A percentile compares a stretch with the other conserved stretches of the same genome.
Evolutionary conservation across 2,888 invertebrate species (phyloP).

Genomic region (Desoria tigrina): DNA sequence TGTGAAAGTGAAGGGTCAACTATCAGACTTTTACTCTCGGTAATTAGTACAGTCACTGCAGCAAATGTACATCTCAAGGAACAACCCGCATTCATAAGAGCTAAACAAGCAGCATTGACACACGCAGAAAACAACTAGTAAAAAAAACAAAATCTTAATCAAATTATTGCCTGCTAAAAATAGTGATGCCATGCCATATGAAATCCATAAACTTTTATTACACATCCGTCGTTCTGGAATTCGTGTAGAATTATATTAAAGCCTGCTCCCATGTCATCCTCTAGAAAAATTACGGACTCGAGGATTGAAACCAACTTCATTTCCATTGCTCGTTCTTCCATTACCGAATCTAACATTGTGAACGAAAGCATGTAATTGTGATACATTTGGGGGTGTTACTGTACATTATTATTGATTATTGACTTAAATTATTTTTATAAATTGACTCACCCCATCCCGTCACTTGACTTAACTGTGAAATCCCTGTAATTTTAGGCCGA

Average conservation of each 20-base stretch:
- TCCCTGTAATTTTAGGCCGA: slow-evolving; percentile 48
- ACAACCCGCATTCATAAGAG: slow-evolving; percentile 44
- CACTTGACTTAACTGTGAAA: slow-evolving; percentile 27
- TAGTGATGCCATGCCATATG: slow-evolving; percentile 2
- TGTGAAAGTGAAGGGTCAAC: slow-evolving; percentile 44
- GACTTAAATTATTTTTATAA: too few species aligned
- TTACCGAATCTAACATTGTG: slow-evolving; percentile 19
- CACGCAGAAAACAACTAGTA: slow-evolving; percentile 32
- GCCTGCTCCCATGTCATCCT: slow-evolving; percentile 46
- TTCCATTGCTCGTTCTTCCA: slow-evolving; percentile 45
- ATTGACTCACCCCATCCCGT: slow-evolving; percentile 22
- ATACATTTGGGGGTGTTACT: background rate
- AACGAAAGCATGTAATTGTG: too few species aligned
- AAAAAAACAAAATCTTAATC: slow-evolving; percentile 19
- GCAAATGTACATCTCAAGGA: slow-evolving; percentile 40
- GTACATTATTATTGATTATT: slow-evolving; percentile 1
- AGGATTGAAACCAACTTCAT: slow-evolving; percentile 39
- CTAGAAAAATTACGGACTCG: slow-evolving; percentile 42
- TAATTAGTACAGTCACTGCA: slow-evolving; percentile 35
- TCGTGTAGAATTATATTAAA: slow-evolving; percentile 50
- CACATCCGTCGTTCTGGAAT: slow-evolving; percentile 48
- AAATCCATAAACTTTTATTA: slow-evolving; percentile 24
- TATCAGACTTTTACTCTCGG: slow-evolving; percentile 29
- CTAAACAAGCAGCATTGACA: slow-evolving; percentile 40
- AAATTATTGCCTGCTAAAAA: slow-evolving; percentile 14